These are phyloP conservation scores for Turdus rufiventris DNA, from an alignment of 2,113 vertebrate genomes.

Conservation along the genomic window DNA sequence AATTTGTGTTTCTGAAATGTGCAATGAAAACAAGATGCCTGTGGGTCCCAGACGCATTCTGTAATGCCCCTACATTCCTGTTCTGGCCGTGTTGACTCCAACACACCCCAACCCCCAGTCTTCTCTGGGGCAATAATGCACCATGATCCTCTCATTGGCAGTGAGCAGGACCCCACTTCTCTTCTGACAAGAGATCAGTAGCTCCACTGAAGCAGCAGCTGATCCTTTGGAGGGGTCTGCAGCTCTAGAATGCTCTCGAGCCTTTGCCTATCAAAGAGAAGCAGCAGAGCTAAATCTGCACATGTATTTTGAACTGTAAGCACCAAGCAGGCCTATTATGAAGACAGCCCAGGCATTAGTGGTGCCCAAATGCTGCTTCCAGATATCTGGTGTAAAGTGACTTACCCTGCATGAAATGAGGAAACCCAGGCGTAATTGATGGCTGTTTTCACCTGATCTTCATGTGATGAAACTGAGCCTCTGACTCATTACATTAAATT, in stretches of 20 bases:
- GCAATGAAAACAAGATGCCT: background rate
- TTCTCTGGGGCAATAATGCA: background rate
- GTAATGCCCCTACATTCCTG: background rate
- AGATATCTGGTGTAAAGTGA: background rate
- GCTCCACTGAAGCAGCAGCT: background rate
- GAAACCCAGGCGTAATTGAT: background rate
- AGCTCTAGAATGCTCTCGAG: background rate
- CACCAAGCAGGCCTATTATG: background rate
- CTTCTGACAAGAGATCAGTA: background rate
- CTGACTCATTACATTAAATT: conserved; percentile 5
- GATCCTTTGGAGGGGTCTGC: background rate
- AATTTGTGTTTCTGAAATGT: background rate
- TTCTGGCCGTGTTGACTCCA: background rate
- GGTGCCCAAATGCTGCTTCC: background rate
- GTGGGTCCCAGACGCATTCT: background rate
- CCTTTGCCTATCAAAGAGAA: background rate
- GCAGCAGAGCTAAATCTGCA: background rate
- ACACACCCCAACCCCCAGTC: background rate
- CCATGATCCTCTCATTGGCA: background rate
- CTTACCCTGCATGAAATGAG: background rate
- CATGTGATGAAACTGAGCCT: background rate
- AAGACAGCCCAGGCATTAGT: background rate
- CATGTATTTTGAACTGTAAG: background rate
- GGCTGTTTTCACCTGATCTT: background rate
- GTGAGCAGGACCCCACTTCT: background rate